Base-by-base conservation (phyloP, 2,797 vertebrate species). In the Notamacropus eugenii region DNA sequence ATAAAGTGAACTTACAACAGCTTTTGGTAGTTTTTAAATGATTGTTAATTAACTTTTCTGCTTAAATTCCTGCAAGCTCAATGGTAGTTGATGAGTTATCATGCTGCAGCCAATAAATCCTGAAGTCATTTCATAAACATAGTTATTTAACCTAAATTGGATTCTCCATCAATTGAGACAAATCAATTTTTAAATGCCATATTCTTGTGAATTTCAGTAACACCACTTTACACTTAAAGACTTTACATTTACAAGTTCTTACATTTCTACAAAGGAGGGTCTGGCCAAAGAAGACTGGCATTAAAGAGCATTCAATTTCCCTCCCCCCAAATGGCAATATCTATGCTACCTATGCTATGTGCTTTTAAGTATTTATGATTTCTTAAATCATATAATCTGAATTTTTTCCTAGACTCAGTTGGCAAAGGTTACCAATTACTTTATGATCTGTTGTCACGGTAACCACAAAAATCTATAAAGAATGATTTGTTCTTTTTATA, bases 1-100 rank as follows among this genome's bases (percentile, higher is more conserved):
- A 52, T 31, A 95, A 90, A 94, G 91, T 95, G 59, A 98, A 97
- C 82, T 29, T 97, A 95, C 54, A 93, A 92, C 54, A 91, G 90
- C 95, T 97, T 95, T 97, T 98, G 97, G 96, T 96, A 95, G 93
- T 97, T 98, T 96, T 96, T 95, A 98, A 98, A 97, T 98, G 96
- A 98, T 97, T 98, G 97, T 98, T 98, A 98, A 98, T 98, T 98
- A 98, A 98, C 97, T 98, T 98, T 97, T 98, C 91, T 98, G 90
- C 95, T 98, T 97, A 97, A 96, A 97, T 97, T 98, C 96, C 97
- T 98, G 92, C 91, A 97, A 98, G 97, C 97, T 97, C 97, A 98
- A 98, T 40, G 94, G 90, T 87, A 97, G 95, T 97, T 98, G 98
- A 98, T 98, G 97, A 98, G 93, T 98, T 98, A 96, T 95, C 93